These are phyloP conservation scores for Onthophagus taurus DNA, from an alignment of 1,140 invertebrate genomes.

Conservation along the genomic window DNA sequence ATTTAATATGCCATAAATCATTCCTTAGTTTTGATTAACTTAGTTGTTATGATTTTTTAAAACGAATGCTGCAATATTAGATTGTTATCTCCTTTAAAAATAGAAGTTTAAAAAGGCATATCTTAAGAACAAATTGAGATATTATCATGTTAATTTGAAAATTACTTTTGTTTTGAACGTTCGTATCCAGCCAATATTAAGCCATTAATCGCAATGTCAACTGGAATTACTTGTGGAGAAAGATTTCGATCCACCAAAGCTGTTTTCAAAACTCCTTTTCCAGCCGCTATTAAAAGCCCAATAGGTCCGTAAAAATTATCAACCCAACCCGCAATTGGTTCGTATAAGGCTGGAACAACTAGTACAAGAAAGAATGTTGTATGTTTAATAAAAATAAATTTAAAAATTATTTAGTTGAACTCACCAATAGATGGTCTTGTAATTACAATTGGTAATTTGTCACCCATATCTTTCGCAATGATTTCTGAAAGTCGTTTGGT, in stretches of 20 bases:
- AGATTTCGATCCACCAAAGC: constrained; percentile 70
- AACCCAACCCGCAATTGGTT: constrained; percentile 80
- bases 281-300: constrained; percentile 63
- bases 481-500: constrained; percentile 61
- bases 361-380: constrained; percentile 13
- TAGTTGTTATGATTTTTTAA: no score
- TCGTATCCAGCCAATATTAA: neutral
- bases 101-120: no score
- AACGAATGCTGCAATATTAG: no score
- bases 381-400: no score
- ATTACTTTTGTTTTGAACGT: neutral
- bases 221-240: constrained; percentile 77
- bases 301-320: constrained; percentile 87
- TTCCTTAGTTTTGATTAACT: no score
- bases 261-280: constrained; percentile 74
- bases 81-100: no score
- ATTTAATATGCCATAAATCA: no score
- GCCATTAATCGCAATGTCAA: constrained; percentile 68
- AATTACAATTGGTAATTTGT: constrained; percentile 58
- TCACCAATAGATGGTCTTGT: constrained; percentile 69
- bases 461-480: constrained; percentile 46
- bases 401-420: no score
- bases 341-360: constrained; percentile 67
- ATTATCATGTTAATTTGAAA: no score
- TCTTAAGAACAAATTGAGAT: no score